These are phyloP conservation scores for Malurus leucopterus DNA, from an alignment of 2,797 vertebrate species.

Conservation along the genomic window DNA sequence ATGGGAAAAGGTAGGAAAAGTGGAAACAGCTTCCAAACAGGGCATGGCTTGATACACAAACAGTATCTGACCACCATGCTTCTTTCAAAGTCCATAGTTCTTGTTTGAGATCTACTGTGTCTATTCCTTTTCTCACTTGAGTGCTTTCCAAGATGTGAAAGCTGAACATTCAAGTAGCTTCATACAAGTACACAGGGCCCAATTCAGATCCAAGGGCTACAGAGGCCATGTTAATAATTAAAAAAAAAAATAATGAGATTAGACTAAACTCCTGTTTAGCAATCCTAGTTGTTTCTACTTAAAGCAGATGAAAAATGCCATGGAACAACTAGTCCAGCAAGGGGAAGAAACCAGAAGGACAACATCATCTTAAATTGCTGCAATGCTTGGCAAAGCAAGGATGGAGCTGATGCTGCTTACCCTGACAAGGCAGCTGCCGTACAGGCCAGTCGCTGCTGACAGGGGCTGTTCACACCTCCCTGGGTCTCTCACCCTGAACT, in stretches of 20 bases:
- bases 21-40: neutral
- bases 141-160: neutral
- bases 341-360: neutral
- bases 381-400: rapidly evolving
- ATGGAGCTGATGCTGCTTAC: neutral
- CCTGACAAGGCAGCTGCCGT: neutral
- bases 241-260: neutral
- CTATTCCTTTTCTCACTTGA: neutral
- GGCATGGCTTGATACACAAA: neutral
- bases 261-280: neutral
- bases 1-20: neutral
- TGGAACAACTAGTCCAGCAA: neutral
- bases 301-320: neutral
- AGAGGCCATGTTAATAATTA: neutral
- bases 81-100: neutral
- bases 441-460: neutral
- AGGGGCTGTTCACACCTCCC: neutral
- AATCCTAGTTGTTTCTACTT: neutral
- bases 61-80: neutral
- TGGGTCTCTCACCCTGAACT: neutral
- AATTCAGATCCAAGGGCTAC: neutral
- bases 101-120: neutral
- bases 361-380: neutral
- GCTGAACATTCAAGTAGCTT: neutral
- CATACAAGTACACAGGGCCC: neutral